A percentile compares a stretch with the other conserved stretches of the same genome.
Conservation (phyloP, 2,888 invertebrate genomes). For the Barypeithes pellucidus region DNA sequence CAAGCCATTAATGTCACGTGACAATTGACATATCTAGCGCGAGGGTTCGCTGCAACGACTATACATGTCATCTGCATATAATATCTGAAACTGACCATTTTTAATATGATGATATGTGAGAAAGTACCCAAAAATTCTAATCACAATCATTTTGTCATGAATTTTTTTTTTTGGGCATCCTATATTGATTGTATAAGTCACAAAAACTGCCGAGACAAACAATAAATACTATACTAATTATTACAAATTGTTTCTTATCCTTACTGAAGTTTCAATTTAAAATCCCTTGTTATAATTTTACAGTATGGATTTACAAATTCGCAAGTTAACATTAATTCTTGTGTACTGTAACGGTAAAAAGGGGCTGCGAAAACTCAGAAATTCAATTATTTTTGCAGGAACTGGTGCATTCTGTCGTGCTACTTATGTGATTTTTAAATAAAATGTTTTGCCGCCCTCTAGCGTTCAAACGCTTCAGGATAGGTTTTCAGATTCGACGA, state of each 20-base stretch:
- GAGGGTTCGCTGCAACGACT: no score
- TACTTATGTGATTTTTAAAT: background rate
- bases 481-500: background rate
- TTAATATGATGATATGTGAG: no score
- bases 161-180: no score
- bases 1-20: no score
- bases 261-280: background rate
- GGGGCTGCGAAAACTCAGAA: background rate
- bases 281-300: background rate
- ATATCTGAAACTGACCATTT: no score
- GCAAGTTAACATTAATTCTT: background rate
- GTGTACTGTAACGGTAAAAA: background rate
- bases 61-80: no score
- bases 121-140: no score
- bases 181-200: no score
- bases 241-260: background rate
- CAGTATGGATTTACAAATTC: background rate
- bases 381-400: background rate
- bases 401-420: background rate
- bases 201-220: no score
- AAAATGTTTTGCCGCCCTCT: conserved; percentile 3
- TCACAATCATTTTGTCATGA: no score
- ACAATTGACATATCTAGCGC: no score
- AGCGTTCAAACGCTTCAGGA: background rate
- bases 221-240: no score